Evolutionary conservation across 2,113 vertebrate species (phyloP).

Genomic region (Passerina amoena): DNA sequence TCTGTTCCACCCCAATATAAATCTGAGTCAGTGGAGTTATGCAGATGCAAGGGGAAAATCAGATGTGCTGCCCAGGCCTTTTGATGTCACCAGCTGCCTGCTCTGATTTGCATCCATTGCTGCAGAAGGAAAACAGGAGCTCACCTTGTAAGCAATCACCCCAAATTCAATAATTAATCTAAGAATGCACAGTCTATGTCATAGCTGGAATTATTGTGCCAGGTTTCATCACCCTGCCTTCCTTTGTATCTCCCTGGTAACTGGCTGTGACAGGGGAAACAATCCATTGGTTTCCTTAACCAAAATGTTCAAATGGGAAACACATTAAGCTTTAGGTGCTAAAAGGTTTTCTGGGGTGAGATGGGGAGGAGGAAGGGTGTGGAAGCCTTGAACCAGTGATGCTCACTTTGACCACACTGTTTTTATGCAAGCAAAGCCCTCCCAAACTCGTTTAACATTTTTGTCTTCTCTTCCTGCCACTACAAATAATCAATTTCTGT

Average conservation of each 20-base stretch:
- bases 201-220: conserved; percentile 24
- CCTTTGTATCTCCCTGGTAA: conserved; percentile 5
- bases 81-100: conserved; percentile 47
- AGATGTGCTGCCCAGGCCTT: not conserved
- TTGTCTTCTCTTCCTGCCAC: not conserved
- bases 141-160: conserved; percentile 12
- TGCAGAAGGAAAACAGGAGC: conserved; percentile 44
- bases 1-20: not conserved
- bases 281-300: not conserved
- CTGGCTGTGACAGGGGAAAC: not conserved
- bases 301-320: not conserved
- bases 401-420: not conserved
- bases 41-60: conserved; percentile 16
- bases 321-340: not conserved
- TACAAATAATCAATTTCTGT: not conserved
- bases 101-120: not conserved
- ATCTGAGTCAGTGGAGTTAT: not conserved
- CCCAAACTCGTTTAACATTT: not conserved
- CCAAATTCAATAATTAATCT: conserved; percentile 48
- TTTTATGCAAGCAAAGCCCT: not conserved
- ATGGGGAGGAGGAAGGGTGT: not conserved
- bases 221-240: conserved; percentile 18
- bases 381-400: not conserved
- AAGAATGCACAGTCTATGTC: not conserved
- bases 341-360: not conserved